Evolutionary conservation across 2,797 vertebrate species (phyloP), one percentile per base, ranked within the genome.

Genomic region (Rhinatrema bivittatum): DNA sequence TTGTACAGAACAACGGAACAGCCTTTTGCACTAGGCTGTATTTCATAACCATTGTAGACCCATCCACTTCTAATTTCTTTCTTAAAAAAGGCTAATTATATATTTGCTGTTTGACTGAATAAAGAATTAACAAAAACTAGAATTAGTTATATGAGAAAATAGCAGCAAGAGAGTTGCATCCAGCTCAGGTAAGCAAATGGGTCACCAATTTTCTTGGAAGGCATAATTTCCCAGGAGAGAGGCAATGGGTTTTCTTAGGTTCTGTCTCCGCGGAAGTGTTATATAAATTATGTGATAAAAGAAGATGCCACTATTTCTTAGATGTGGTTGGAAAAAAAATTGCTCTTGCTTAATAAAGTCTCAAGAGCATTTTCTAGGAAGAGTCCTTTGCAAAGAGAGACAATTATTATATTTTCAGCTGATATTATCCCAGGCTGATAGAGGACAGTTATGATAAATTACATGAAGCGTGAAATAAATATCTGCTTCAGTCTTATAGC

Each of bases 231-330:
- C 57, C 40, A 29, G 39, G 16, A 54, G 32, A 9, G 8, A 43
- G 27, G 10, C 36, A 39, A n/a, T 4, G 50, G 25, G 16, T 50
- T 67, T 51, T 40, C 55, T 50, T 16, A 17, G 20, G 3, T 31
- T 19, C 25, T 5, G 27, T 21, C 50, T 56, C 27, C 40, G 24
- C 24, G 46, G 46, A 54, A 55, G 12, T 7, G 1, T 29, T 33
- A 41, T 51, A 16, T 54, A 67, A 73, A 61, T 39, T 39, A 53
- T 41, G 56, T 12, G 36, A 49, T 55, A 16, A 57, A 42, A 61
- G 34, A 29, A 50, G 42, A 56, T 40, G 55, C 28, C 5, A 23
- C 26, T 27, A 32, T 23, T 42, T 57, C 25, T 46, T 8, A 36
- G 45, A 51, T 17, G 20, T 2, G 24, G 15, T 1, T 60, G 44